phyloP scores from a whole-genome alignment of 1,140 invertebrate genomes.

The Ladona fulva region DNA sequence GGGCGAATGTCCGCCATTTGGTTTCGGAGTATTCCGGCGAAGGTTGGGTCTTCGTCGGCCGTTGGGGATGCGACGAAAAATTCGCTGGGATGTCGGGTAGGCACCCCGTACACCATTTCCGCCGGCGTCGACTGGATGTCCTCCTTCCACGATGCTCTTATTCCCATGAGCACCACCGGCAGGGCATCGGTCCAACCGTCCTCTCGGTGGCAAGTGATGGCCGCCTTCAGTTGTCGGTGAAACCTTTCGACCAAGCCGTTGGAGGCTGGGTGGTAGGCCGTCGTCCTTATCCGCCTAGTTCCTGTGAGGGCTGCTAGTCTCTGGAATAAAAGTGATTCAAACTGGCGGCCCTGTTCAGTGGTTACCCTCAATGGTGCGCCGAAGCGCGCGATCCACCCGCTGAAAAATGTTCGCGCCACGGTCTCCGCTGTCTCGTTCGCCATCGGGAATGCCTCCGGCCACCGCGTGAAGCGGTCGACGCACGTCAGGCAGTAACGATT shows the following conservation, averaged over 20 bases:
- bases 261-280: not conserved
- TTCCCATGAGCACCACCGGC: not conserved
- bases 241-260: not conserved
- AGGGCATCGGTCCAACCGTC: not conserved
- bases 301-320: not conserved
- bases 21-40: no score
- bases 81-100: conserved; percentile 24
- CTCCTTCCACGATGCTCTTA: conserved; percentile 23
- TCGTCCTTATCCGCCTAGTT: not conserved
- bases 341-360: not conserved
- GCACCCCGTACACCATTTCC: conserved; percentile 25
- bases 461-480: not conserved
- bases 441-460: not conserved
- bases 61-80: conserved; percentile 14
- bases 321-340: not conserved
- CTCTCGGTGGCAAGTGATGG: conserved; percentile 16
- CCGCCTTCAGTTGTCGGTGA: not conserved
- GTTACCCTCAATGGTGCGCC: not conserved
- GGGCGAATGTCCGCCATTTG: not conserved
- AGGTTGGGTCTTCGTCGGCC: not conserved
- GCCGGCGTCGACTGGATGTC: conserved; percentile 23
- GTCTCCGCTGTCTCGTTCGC: not conserved
- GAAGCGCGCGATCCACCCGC: not conserved
- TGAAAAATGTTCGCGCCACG: not conserved
- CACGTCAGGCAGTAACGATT: no score